Evolutionary conservation across 2,797 vertebrate genomes (phyloP), one percentile per base, ranked within the genome.

Genomic region (Caiman crocodilus): DNA sequence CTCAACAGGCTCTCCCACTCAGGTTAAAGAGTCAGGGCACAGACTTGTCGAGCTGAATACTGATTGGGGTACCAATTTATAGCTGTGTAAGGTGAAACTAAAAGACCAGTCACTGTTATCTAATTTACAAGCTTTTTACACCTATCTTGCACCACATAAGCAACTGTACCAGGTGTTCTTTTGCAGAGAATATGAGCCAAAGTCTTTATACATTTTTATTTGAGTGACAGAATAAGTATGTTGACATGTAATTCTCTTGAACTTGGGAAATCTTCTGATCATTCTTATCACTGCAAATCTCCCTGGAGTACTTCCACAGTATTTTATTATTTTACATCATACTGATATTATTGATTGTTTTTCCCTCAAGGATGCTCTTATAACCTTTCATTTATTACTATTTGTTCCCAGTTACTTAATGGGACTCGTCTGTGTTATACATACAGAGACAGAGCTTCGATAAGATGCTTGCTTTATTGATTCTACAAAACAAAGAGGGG

Each of bases 31-130:
- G 0, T 0, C 12, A 84, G 7, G 1, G 9, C 88, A 17, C 35
- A 42, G 15, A 16, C 50, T 25, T 0, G 0, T 0, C 0, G 56
- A 42, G 30, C 7, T 88, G 0, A 0, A 18, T 78, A 0, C 12
- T 63, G 59, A 75, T 75, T 77, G 64, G 88, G 28, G 16, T 85
- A 21, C 14, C 65, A 55, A 89, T 92, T 90, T 88, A 86, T 10
- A 88, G 1, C 13, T 55, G 5, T 73, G 5, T 4, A 85, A 94
- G 83, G 76, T 32, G 1, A 71, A 75, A 85, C 20, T 63, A 79
- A 58, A 92, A 87, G 75, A 1, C 5, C 57, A 83, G 79, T 28
- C 28, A 67, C 28, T 84, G 64, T 73, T 42, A 42, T 73, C 35
- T 73, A 23, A 50, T 26, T 73, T 15, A 60, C 6, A 65, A 81